Percentiles rank a stretch among this genome's conserved stretches.
Conservation (phyloP, 1,140 invertebrate species). For the Oreohelix idahoensis region DNA sequence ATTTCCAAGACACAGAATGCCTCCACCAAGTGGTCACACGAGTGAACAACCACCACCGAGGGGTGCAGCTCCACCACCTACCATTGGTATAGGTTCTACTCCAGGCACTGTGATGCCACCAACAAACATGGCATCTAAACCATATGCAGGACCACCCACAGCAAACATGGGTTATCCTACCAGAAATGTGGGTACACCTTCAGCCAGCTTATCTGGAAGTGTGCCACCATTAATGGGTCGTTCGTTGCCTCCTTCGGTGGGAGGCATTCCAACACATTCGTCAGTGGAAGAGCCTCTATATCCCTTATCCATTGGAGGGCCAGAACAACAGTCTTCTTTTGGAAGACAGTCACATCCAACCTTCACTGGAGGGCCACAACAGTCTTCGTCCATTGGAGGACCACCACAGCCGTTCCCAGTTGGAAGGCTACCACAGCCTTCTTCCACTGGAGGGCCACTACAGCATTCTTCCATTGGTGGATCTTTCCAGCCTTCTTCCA, state of each 20-base stretch:
- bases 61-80: background rate
- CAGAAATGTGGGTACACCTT: background rate
- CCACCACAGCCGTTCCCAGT: no score
- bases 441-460: background rate
- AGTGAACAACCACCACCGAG: background rate
- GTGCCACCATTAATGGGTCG: background rate
- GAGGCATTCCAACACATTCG: background rate
- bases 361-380: no score
- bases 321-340: no score
- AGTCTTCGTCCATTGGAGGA: no score
- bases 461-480: background rate
- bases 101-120: background rate
- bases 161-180: background rate
- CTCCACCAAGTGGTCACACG: slow-evolving; percentile 12
- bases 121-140: background rate
- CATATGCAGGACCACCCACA: no score
- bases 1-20: slow-evolving; percentile 1
- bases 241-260: background rate
- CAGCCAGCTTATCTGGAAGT: background rate
- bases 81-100: background rate
- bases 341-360: no score
- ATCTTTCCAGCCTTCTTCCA: background rate
- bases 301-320: no score
- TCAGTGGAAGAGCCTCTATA: no score
- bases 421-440: background rate